These are phyloP conservation scores for Cherax quadricarinatus DNA, from an alignment of 1,140 invertebrate species.

Conservation along the genomic window DNA sequence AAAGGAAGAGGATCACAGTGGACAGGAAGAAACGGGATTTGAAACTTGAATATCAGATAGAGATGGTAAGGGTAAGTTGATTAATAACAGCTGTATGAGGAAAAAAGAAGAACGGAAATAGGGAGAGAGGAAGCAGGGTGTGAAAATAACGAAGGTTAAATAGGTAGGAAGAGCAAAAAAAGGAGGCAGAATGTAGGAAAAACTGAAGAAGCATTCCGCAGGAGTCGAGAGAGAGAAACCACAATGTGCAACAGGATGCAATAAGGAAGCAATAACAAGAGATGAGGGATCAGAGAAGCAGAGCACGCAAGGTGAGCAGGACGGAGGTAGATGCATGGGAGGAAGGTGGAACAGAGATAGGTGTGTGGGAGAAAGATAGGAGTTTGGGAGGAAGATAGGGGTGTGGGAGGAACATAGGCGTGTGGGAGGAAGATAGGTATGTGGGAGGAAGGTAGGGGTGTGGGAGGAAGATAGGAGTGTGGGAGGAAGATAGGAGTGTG, in stretches of 20 bases:
- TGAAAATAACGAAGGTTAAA: background rate
- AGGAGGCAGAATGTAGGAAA: background rate
- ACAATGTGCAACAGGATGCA: no score
- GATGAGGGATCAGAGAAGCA: no score
- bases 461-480: background rate
- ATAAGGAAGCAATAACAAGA: no score
- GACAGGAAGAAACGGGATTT: background rate
- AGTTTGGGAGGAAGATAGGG: background rate
- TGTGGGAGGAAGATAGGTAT: background rate
- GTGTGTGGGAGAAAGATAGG: background rate
- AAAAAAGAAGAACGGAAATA: background rate
- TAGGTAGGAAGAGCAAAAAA: background rate
- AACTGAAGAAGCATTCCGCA: no score
- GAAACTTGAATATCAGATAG: constrained; percentile 18
- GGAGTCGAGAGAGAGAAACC: no score
- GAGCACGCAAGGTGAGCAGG: no score
- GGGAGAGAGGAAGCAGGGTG: no score
- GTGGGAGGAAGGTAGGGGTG: background rate
- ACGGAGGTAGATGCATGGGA: background rate
- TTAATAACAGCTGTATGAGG: no score
- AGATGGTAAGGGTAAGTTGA: no score
- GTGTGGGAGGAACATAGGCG: background rate
- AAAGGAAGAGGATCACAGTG: background rate
- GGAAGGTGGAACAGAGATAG: background rate
- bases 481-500: background rate